A percentile compares a stretch with the other conserved stretches of the same genome.
phyloP scores from a whole-genome alignment of 2,113 vertebrate species.

The Epinephelus cyanopodus region DNA sequence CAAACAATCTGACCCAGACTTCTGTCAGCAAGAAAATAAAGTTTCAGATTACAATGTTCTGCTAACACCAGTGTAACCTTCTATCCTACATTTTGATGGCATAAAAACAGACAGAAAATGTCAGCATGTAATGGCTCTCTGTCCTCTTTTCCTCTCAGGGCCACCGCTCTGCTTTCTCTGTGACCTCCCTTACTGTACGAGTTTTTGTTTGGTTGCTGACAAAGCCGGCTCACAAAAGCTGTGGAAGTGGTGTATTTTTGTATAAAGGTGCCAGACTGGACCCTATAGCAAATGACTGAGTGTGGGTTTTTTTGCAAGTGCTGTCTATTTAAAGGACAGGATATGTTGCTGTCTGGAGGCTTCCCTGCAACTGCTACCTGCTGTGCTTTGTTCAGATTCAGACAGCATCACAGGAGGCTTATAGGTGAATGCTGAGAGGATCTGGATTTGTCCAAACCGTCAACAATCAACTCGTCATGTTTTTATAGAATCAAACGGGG shows the following conservation, averaged over 20 bases:
- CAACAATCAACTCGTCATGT: conserved; percentile 7
- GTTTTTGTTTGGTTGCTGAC: conserved; percentile 24
- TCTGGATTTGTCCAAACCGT: conserved; percentile 17
- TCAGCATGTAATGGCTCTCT: neutral
- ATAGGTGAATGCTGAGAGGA: conserved; percentile 1
- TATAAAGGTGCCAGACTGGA: conserved; percentile 29
- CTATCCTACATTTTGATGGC: conserved; percentile 13
- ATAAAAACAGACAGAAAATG: conserved; percentile 18
- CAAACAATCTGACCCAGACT: neutral
- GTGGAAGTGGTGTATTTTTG: conserved; percentile 40
- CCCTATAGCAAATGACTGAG: conserved; percentile 15
- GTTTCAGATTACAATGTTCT: neutral
- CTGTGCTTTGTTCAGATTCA: conserved; percentile 9
- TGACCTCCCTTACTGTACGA: conserved; percentile 19
- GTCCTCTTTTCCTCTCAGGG: neutral
- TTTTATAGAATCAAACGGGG: conserved; percentile 6
- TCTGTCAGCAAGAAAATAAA: conserved; percentile 11
- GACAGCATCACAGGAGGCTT: neutral
- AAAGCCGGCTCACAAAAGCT: conserved; percentile 13
- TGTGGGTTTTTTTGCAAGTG: conserved; percentile 4
- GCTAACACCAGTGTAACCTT: conserved; percentile 20
- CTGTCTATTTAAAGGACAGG: conserved; percentile 32
- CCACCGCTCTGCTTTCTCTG: neutral
- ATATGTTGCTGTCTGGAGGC: conserved; percentile 25
- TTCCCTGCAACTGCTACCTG: conserved; percentile 1